Conservation (phyloP, 2,888 invertebrate species). For the Lithophane ornitopus region DNA sequence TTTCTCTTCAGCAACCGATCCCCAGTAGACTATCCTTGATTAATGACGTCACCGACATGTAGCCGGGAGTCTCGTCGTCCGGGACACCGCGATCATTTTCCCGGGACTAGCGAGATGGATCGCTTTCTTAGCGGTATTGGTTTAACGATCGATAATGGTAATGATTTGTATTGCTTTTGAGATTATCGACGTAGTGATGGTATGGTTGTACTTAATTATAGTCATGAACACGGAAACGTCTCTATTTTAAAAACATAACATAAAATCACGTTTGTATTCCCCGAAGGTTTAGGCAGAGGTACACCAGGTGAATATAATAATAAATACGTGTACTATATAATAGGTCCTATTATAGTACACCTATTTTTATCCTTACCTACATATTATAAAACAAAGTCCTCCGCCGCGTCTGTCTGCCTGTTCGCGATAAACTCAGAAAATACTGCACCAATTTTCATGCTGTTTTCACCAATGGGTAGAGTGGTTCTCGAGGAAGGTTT, state of each 20-base stretch:
- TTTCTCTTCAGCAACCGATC: conserved; percentile 32
- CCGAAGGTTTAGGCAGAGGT: no score
- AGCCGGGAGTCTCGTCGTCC: conserved; percentile 31
- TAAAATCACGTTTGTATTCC: no score
- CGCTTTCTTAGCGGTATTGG: conserved; percentile 52
- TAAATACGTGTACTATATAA: no score
- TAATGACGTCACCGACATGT: conserved; percentile 65
- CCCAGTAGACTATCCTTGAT: conserved; percentile 64
- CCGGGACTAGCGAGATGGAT: conserved; percentile 61
- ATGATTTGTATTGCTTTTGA: conserved; percentile 30
- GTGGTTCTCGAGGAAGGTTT: no score
- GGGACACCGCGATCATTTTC: conserved; percentile 61
- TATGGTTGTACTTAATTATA: conserved; percentile 7
- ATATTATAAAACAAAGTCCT: no score
- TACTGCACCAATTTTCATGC: no score
- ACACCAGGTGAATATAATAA: no score
- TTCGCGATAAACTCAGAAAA: no score
- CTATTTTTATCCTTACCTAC: no score
- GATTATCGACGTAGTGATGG: neutral
- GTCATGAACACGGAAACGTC: neutral
- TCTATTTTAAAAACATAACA: neutral
- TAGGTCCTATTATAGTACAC: no score
- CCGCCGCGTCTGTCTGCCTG: no score
- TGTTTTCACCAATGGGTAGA: no score
- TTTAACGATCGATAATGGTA: conserved; percentile 47